These are phyloP conservation scores for Agraylea sexmaculata DNA, from an alignment of 1,140 invertebrate species.

Conservation along the genomic window DNA sequence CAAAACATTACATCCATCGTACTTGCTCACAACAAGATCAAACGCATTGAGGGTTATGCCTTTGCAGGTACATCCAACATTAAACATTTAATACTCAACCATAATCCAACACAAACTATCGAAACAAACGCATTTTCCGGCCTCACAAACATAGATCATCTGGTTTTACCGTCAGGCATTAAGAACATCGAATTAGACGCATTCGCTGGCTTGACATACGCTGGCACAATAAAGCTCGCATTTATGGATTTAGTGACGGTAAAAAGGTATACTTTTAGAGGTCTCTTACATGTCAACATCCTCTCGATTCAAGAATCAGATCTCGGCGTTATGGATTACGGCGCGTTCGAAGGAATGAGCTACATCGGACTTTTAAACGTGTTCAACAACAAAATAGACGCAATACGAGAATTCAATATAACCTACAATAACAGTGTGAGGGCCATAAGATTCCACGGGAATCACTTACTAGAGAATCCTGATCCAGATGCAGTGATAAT, in stretches of 20 bases:
- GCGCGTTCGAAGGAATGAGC: constrained; percentile 59
- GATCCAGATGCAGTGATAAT: constrained; percentile 52
- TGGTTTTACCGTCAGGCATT: constrained; percentile 69
- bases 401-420: constrained; percentile 58
- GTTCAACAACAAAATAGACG: constrained; percentile 73
- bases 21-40: constrained; percentile 65
- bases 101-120: constrained; percentile 64
- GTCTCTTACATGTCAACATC: constrained; percentile 57
- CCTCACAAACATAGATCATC: constrained; percentile 61
- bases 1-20: constrained; percentile 67
- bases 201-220: constrained; percentile 63
- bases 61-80: constrained; percentile 76
- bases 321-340: constrained; percentile 56
- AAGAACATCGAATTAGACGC: constrained; percentile 61
- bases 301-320: constrained; percentile 70
- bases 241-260: constrained; percentile 71
- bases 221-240: constrained; percentile 65
- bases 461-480: constrained; percentile 67
- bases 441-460: constrained; percentile 59
- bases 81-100: constrained; percentile 55
- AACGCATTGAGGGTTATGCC: constrained; percentile 62
- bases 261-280: constrained; percentile 58
- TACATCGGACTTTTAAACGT: constrained; percentile 59
- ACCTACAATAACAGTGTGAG: constrained; percentile 55
- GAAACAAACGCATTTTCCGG: constrained; percentile 70